Conservation (phyloP, 2,888 invertebrate species). For the Blastobasis lacticolella region DNA sequence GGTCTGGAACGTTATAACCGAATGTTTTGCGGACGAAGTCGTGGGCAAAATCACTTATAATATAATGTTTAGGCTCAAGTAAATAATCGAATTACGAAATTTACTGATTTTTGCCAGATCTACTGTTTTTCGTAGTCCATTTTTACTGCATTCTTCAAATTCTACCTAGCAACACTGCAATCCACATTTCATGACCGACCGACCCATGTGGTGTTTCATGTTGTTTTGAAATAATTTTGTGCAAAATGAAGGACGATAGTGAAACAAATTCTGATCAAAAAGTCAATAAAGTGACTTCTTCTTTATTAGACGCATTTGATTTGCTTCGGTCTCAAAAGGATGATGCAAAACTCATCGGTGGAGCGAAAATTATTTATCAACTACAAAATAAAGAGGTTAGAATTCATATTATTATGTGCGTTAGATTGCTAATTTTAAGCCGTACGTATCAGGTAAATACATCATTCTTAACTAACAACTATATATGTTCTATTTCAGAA, state of each 20-base stretch:
- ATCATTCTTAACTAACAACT: background rate
- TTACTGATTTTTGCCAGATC: no score
- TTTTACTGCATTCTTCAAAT: no score
- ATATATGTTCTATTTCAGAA: constrained; percentile 49
- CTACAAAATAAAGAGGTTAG: constrained; percentile 56
- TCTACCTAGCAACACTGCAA: no score
- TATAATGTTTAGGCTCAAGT: no score
- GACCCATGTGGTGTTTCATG: constrained; percentile 24
- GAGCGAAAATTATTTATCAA: constrained; percentile 55
- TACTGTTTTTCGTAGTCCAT: no score
- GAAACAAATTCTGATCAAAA: constrained; percentile 24
- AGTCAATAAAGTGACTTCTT: constrained; percentile 39
- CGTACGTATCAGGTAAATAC: background rate
- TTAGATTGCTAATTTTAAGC: background rate
- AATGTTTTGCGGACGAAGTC: no score
- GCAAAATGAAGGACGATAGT: constrained; percentile 47
- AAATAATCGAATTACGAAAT: no score
- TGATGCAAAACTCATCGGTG: constrained; percentile 51
- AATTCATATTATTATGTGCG: constrained; percentile 10
- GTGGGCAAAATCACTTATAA: no score
- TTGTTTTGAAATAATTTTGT: constrained; percentile 20
- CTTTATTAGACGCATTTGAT: constrained; percentile 60
- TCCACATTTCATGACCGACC: background rate
- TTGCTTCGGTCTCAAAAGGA: constrained; percentile 49
- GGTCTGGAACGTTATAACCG: no score